Evolutionary conservation across 2,797 vertebrate genomes (phyloP), one percentile per base, ranked within the genome.

Genomic region (Streptopelia turtur): DNA sequence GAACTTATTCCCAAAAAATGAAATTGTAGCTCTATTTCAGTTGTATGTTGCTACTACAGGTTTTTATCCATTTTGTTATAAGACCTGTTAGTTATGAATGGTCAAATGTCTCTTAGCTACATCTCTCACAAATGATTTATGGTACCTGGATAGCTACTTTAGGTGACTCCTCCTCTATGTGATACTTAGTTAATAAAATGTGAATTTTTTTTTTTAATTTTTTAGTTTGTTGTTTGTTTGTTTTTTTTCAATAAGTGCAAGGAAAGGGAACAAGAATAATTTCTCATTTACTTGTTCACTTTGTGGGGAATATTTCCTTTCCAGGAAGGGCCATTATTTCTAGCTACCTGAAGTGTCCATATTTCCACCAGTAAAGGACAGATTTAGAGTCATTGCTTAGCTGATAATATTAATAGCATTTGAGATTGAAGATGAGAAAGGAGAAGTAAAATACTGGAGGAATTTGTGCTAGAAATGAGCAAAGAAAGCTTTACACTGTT

Each of bases 331-430:
- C 39, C 35, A 81, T 96, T 88, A 94, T 88, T 93, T 93, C 88
- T 25, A 84, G 47, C 5, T 6, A 59, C 72, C 47, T 76, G 59
- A 90, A 82, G 20, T 18, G 13, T 86, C 52, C 76, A 21, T 70
- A 87, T 76, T 90, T 93, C 68, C 10, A 79, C 30, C 43, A 41
- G 41, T 56, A 89, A 75, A 83, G 57, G 69, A 87, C 76, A 71
- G 72, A 88, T 82, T 89, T n/a, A 79, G 69, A 93, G 52, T 52
- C 66, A 31, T 56, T 88, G 57, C 53, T 89, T 81, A 75, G 65
- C 61, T 89, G 69, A 83, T 76, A 79, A 90, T 88, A 94, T 76
- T 90, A 94, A 95, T 60, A 87, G 49, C 25, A 82, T 91, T 87
- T 76, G 52, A 95, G 75, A 91, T 5, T 55, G 83, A 93, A 94